A percentile compares a stretch with the other conserved stretches of the same genome.
Conservation (phyloP, 2,888 invertebrate species). For the Steinernema carpocapsae region DNA sequence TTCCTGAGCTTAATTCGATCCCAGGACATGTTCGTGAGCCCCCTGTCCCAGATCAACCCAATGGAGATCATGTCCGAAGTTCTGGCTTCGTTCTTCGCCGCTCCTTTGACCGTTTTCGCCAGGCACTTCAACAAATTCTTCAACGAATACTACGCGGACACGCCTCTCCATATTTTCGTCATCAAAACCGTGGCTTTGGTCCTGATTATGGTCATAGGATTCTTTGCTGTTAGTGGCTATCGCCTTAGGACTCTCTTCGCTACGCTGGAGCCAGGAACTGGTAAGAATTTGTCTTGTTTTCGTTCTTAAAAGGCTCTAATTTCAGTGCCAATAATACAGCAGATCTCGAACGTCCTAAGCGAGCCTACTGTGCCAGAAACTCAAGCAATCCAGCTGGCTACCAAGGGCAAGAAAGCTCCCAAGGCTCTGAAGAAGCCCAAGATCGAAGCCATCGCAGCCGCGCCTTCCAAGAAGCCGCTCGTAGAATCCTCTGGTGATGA, state of each 20-base stretch:
- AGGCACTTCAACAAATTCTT: constrained; percentile 49
- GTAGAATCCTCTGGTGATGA: too few relatives aligned
- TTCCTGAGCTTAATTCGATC: constrained; percentile 1
- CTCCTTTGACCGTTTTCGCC: constrained; percentile 45
- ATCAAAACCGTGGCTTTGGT: constrained; percentile 40
- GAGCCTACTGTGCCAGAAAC: neutral
- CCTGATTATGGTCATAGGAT: constrained; percentile 34
- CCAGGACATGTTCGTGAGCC: constrained; percentile 48
- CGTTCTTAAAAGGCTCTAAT: neutral
- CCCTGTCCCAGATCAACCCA: constrained; percentile 45
- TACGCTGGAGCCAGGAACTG: constrained; percentile 36
- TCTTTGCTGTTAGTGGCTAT: constrained; percentile 38
- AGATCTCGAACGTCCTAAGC: neutral
- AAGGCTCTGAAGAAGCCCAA: too few relatives aligned
- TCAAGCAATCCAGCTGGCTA: too few relatives aligned
- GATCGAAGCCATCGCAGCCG: too few relatives aligned
- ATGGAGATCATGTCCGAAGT: constrained; percentile 48
- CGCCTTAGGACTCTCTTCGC: constrained; percentile 36
- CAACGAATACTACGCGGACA: constrained; percentile 50
- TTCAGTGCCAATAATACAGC: neutral
- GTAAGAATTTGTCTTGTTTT: neutral
- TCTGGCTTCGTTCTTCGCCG: constrained; percentile 46
- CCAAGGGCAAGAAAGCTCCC: too few relatives aligned
- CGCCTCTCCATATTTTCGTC: constrained; percentile 44
- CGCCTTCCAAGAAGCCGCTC: too few relatives aligned